Conservation (phyloP, 2,888 invertebrate genomes). For the Caenorhabditis drosophilae region DNA sequence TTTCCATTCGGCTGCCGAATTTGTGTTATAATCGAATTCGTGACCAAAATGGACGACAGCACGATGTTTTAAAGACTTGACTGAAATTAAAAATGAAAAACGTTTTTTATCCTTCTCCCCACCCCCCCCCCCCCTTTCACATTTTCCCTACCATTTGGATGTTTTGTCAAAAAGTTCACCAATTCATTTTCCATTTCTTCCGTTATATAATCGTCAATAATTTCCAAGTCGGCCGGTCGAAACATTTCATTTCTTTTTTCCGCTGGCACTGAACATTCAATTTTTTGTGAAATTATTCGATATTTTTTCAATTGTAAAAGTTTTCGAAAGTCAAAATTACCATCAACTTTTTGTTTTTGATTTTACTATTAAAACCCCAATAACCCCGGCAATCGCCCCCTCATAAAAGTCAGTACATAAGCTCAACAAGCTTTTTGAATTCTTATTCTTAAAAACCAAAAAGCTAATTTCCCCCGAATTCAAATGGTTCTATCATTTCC, state of each 20-base stretch:
- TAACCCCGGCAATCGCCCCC: no score
- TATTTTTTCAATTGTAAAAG: background rate
- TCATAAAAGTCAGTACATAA: no score
- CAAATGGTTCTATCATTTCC: no score
- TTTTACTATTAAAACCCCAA: no score
- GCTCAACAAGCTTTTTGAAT: no score
- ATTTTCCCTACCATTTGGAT: slow-evolving; percentile 23
- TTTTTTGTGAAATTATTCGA: background rate
- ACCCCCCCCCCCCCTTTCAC: no score
- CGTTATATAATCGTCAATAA: slow-evolving; percentile 52
- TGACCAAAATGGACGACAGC: slow-evolving; percentile 65
- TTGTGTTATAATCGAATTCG: slow-evolving; percentile 62
- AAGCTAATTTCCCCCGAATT: no score
- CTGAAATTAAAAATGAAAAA: no score
- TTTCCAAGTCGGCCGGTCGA: slow-evolving; percentile 48
- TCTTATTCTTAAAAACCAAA: no score
- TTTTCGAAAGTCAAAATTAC: background rate
- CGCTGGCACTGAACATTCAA: slow-evolving; percentile 48
- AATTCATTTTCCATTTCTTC: slow-evolving; percentile 37
- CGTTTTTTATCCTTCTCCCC: no score
- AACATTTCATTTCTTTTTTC: slow-evolving; percentile 23
- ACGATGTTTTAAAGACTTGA: slow-evolving; percentile 56
- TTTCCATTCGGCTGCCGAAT: slow-evolving; percentile 45
- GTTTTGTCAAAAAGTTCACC: slow-evolving; percentile 22
- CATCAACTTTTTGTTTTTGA: background rate